These are phyloP conservation scores for Nephrotoma flavescens DNA, from an alignment of 2,888 invertebrate genomes.

Conservation along the genomic window DNA sequence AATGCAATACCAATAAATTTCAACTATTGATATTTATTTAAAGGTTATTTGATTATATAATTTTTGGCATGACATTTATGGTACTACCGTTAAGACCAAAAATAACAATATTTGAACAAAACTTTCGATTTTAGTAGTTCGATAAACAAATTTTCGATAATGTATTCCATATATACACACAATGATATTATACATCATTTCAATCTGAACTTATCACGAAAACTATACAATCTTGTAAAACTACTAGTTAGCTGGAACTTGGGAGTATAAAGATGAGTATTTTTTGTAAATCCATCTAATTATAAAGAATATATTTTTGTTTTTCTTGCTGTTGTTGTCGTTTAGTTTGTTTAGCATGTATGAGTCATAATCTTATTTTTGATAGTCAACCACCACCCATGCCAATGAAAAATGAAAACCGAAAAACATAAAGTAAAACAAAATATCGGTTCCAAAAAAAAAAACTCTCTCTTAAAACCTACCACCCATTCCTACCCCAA, in stretches of 20 bases:
- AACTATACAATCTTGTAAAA: background rate
- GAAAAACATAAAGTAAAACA: background rate
- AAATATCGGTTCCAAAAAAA: background rate
- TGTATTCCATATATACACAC: background rate
- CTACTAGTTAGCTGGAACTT: background rate
- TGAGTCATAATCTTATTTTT: background rate
- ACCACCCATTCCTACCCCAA: background rate
- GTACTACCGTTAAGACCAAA: background rate
- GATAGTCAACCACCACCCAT: background rate
- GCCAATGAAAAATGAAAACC: background rate
- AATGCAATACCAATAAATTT: background rate
- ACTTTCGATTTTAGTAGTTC: background rate
- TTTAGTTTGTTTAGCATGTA: background rate
- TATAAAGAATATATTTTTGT: background rate
- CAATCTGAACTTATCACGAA: background rate
- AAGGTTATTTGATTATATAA: background rate
- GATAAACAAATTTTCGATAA: background rate
- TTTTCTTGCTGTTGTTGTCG: background rate
- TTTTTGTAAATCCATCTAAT: background rate
- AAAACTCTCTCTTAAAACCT: background rate
- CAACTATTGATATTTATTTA: background rate
- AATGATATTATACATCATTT: background rate
- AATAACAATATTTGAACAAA: background rate
- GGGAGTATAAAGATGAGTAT: background rate
- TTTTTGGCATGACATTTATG: background rate